These are phyloP conservation scores for Ahaetulla prasina DNA, from an alignment of 2,113 vertebrate genomes.

Conservation along the genomic window DNA sequence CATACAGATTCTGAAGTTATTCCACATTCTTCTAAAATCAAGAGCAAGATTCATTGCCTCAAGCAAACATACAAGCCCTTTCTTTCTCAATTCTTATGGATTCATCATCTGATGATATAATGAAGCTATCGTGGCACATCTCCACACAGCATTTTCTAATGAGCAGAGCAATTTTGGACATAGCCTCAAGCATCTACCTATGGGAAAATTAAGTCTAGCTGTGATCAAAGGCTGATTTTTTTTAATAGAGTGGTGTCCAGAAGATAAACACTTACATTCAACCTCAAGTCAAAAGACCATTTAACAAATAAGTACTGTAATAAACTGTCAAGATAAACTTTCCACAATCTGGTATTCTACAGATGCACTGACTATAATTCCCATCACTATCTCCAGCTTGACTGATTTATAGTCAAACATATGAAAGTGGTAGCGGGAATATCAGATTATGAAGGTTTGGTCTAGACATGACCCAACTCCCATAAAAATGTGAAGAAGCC, in stretches of 20 bases:
- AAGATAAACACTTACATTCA: background rate
- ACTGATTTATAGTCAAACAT: background rate
- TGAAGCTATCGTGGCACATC: background rate
- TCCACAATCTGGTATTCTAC: background rate
- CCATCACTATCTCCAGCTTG: background rate
- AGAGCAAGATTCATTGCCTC: background rate
- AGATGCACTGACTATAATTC: background rate
- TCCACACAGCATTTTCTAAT: conserved; percentile 8
- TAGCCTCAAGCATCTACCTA: background rate
- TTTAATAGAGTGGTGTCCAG: background rate
- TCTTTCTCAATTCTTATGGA: background rate
- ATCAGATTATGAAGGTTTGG: background rate
- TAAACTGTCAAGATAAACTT: background rate
- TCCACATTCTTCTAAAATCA: background rate
- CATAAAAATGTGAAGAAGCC: background rate
- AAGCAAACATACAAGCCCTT: background rate
- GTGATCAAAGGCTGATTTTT: background rate
- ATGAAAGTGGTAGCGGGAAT: background rate
- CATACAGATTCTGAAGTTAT: background rate
- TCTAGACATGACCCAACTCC: background rate
- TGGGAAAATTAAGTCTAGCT: background rate
- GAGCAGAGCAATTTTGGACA: background rate
- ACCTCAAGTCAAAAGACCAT: background rate
- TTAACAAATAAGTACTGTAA: background rate
- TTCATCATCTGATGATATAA: conserved; percentile 9